phyloP scores from a whole-genome alignment of 2,888 invertebrate species.

The Synergus japonicus region DNA sequence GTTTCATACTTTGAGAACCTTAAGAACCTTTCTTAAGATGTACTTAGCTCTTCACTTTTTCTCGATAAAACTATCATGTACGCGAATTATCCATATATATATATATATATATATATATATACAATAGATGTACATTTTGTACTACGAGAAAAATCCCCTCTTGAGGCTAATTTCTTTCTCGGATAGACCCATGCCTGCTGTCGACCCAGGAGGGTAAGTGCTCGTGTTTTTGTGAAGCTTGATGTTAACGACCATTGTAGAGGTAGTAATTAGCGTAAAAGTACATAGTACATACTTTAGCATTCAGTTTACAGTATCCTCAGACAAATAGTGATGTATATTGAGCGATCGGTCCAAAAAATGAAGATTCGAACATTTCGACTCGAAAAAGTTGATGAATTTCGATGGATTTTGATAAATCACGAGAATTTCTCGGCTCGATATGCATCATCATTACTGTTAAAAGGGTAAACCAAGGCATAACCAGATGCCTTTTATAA shows the following conservation, averaged over 20 bases:
- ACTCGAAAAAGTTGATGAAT: no score
- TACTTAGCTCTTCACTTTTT: slow-evolving; percentile 1
- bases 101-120: slow-evolving; percentile 20
- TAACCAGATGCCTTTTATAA: slow-evolving; percentile 24
- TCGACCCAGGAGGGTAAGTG: slow-evolving; percentile 75
- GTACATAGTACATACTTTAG: slow-evolving; percentile 30
- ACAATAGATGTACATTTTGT: slow-evolving; percentile 42
- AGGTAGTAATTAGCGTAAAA: slow-evolving; percentile 57
- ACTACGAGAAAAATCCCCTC: slow-evolving; percentile 48
- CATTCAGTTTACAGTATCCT: slow-evolving; percentile 23
- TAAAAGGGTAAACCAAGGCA: not conserved
- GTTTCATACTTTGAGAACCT: slow-evolving; percentile 15
- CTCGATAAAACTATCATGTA: slow-evolving; percentile 30
- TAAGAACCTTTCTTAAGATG: not conserved
- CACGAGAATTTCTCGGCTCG: no score
- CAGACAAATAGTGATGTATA: not conserved
- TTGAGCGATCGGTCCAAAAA: no score
- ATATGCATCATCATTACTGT: not conserved
- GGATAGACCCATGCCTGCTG: slow-evolving; percentile 75
- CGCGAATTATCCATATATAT: slow-evolving; percentile 22
- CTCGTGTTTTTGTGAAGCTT: slow-evolving; percentile 64
- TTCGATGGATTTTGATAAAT: no score
- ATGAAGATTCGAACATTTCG: no score
- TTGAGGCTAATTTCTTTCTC: slow-evolving; percentile 59
- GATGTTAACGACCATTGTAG: slow-evolving; percentile 54